Percentiles rank a stretch among this genome's conserved stretches.
These are phyloP conservation scores for Porites cylindrica DNA, from an alignment of 92 coral and sea anemone species.

Conservation along the genomic window DNA sequence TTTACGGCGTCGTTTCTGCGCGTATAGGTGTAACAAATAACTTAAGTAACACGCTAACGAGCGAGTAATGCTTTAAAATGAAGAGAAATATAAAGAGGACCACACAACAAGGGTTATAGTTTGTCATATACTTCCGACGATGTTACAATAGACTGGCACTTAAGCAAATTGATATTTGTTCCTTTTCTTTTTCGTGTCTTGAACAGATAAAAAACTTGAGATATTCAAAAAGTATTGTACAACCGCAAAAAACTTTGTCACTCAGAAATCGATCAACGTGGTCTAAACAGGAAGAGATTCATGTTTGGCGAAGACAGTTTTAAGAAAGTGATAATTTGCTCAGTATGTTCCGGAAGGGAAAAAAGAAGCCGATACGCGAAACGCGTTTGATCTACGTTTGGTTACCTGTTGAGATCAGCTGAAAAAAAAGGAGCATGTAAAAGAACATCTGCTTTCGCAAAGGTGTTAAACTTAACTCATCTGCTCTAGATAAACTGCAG, in stretches of 20 bases:
- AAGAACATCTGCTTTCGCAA: not conserved
- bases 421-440: not conserved
- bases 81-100: not conserved
- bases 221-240: not conserved
- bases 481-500: not conserved
- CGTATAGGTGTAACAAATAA: not conserved
- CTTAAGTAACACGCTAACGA: not conserved
- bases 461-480: not conserved
- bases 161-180: constrained; percentile 3
- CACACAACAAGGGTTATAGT: not conserved
- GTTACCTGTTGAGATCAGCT: not conserved
- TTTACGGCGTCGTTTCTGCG: not conserved
- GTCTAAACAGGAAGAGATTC: constrained; percentile 17
- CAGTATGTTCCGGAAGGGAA: constrained; percentile 4
- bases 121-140: constrained; percentile 26
- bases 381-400: constrained; percentile 7
- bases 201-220: not conserved
- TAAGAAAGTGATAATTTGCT: constrained; percentile 23
- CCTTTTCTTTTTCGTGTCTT: not conserved
- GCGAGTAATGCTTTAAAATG: not conserved
- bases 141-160: not conserved
- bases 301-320: not conserved
- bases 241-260: not conserved
- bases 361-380: not conserved
- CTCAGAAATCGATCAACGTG: not conserved